These are phyloP conservation scores for Pangasius macronema DNA, from an alignment of 2,797 vertebrate genomes.

Conservation along the genomic window DNA sequence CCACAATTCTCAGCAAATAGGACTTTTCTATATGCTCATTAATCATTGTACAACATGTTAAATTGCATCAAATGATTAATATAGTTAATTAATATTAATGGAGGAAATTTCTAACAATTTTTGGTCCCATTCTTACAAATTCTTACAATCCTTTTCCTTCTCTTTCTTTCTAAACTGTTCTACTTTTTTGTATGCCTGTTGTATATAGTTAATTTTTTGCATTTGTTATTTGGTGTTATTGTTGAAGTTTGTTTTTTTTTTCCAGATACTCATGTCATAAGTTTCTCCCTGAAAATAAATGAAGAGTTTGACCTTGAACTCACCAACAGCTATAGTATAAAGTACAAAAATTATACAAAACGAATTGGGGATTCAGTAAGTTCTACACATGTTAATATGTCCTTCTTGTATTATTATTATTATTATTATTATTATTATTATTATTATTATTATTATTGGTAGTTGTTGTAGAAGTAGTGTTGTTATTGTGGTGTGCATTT, in stretches of 20 bases:
- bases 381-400: not conserved
- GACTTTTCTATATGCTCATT: too few relatives aligned
- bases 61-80: too few relatives aligned
- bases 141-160: too few relatives aligned
- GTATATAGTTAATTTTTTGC: not conserved
- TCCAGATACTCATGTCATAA: not conserved
- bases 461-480: not conserved
- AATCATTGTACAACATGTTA: too few relatives aligned
- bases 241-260: not conserved
- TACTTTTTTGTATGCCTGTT: too few relatives aligned
- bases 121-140: too few relatives aligned
- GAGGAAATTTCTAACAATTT: too few relatives aligned
- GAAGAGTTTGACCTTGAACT: constrained; percentile 10
- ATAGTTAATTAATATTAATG: too few relatives aligned
- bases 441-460: not conserved
- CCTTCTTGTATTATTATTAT: not conserved
- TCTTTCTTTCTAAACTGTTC: too few relatives aligned
- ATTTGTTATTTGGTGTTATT: not conserved
- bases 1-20: too few relatives aligned
- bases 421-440: not conserved
- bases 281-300: constrained; percentile 10
- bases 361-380: constrained; percentile 8
- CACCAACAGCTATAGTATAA: not conserved
- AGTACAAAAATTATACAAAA: not conserved
- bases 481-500: not conserved